Conservation (phyloP, 2,888 invertebrate species). For the Ommatoiulus sabulosus region DNA sequence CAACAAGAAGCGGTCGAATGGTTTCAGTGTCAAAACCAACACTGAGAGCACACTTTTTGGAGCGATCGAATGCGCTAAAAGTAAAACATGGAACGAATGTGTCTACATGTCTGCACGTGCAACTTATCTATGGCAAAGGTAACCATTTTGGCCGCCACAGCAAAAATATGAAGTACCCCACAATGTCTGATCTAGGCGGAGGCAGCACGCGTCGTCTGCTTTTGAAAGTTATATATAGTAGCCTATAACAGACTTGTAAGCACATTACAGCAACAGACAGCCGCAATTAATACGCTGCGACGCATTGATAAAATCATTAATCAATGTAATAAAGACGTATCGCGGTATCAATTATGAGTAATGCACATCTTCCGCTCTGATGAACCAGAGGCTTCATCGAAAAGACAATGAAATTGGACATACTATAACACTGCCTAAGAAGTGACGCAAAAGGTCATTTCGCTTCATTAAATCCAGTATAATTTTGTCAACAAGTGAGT, state of each 20-base stretch:
- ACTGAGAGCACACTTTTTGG: too few relatives aligned
- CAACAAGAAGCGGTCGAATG: too few relatives aligned
- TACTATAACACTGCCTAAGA: neutral
- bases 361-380: neutral
- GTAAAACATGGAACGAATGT: too few relatives aligned
- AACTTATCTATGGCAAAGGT: too few relatives aligned
- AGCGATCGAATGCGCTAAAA: too few relatives aligned
- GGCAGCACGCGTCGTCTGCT: too few relatives aligned
- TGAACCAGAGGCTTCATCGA: neutral
- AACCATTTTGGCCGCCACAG: too few relatives aligned
- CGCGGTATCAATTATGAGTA: neutral
- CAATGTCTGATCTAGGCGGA: too few relatives aligned
- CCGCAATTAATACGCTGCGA: neutral
- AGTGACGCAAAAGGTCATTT: neutral
- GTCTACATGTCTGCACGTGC: too few relatives aligned
- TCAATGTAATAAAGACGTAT: neutral
- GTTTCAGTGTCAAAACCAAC: too few relatives aligned
- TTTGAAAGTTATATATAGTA: too few relatives aligned
- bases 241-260: neutral
- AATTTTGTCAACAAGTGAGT: slow-evolving; percentile 9
- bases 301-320: neutral
- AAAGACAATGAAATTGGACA: neutral
- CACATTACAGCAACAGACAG: neutral
- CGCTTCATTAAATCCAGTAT: neutral
- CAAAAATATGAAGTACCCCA: too few relatives aligned